Conservation (phyloP, 2,113 vertebrate species). For the Toxostoma redivivum region DNA sequence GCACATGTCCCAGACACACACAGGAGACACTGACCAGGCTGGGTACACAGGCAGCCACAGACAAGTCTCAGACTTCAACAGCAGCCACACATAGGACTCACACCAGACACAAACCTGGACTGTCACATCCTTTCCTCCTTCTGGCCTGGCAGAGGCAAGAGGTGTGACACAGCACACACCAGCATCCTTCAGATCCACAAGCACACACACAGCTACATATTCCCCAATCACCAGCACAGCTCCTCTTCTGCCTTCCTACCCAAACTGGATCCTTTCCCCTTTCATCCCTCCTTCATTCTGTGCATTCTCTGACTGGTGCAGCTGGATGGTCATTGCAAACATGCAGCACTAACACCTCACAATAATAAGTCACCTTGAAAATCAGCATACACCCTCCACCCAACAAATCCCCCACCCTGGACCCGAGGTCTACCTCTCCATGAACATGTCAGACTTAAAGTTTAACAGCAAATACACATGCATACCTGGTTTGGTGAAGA, state of each 20-base stretch:
- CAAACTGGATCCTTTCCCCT: not conserved
- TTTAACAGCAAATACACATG: not conserved
- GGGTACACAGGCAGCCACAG: not conserved
- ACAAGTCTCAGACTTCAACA: not conserved
- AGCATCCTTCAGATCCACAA: not conserved
- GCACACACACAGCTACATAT: accelerated
- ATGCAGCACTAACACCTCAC: accelerated
- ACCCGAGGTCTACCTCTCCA: accelerated
- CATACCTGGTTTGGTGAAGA: not conserved
- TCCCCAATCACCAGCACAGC: accelerated
- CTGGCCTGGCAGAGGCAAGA: not conserved
- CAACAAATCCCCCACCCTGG: not conserved
- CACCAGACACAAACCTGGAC: not conserved
- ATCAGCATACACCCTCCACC: not conserved
- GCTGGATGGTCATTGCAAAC: not conserved
- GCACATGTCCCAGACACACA: not conserved
- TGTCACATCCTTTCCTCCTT: not conserved
- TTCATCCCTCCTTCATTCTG: not conserved
- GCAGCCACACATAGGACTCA: accelerated
- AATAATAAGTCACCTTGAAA: accelerated
- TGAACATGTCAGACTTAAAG: not conserved
- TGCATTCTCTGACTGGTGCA: not conserved
- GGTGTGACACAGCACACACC: not conserved
- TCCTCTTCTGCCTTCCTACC: accelerated
- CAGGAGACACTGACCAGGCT: accelerated